Evolutionary conservation across 2,113 vertebrate species (phyloP).

Genomic region (Naja naja): DNA sequence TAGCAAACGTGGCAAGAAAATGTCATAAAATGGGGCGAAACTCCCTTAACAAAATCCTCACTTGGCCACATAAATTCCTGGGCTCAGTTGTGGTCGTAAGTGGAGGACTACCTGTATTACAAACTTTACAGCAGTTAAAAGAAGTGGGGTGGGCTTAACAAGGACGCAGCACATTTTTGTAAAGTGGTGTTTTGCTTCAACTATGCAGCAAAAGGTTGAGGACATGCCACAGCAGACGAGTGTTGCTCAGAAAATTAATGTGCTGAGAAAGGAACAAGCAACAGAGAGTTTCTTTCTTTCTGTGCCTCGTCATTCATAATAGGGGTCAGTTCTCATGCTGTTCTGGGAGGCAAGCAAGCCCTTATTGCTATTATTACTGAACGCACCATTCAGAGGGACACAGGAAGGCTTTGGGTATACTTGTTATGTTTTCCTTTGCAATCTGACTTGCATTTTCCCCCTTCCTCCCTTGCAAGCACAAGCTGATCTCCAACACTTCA

Average conservation of each 20-base stretch:
- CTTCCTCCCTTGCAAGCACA: background rate
- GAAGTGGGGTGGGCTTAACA: background rate
- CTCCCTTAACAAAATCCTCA: background rate
- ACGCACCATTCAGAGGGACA: background rate
- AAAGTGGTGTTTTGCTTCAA: background rate
- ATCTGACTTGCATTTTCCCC: background rate
- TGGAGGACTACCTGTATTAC: background rate
- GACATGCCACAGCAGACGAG: background rate
- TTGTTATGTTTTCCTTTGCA: background rate
- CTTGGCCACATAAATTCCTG: background rate
- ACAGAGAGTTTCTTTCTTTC: conserved; percentile 7
- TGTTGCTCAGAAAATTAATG: background rate
- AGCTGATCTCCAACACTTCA: conserved; percentile 5
- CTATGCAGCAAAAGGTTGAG: background rate
- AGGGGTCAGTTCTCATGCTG: conserved; percentile 9
- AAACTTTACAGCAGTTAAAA: background rate
- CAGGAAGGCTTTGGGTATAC: background rate
- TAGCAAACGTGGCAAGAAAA: background rate
- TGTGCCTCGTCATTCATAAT: conserved; percentile 4
- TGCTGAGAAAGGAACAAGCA: conserved; percentile 13
- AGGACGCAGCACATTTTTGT: background rate
- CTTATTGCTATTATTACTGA: conserved; percentile 16
- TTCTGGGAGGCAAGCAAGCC: conserved; percentile 14
- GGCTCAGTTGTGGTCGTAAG: background rate
- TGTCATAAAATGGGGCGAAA: background rate